Evolutionary conservation across 2,888 invertebrate species (phyloP), one percentile per base, ranked within the genome.

Genomic region (Drosophila birchii): DNA sequence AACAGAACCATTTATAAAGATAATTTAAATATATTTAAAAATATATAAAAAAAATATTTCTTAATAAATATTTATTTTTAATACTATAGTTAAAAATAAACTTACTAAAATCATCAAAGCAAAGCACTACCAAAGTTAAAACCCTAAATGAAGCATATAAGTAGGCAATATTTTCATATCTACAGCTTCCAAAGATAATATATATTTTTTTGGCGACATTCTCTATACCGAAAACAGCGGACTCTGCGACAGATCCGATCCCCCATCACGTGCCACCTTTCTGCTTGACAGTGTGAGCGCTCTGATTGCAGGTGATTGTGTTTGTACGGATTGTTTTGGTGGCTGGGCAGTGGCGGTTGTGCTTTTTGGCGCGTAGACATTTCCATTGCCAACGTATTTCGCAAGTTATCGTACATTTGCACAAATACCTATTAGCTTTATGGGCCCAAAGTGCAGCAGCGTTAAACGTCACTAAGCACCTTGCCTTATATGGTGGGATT

Each of bases 361-460:
- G 84, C 70, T 51, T 80, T 88, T 88, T 68, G 74, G 86, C 84
- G 83, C 88, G 88, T 85, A 85, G 71, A 68, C 84, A 61, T 44
- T 34, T 51, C 41, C 47, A 55, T 32, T 59, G 45, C 16, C 29
- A 56, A 59, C 56, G 49, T 12, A 76, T 76, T 80, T 83, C 87
- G 69, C 87, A 81, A 79, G 68, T 34, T 34, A 14, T 14, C 56
- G 68, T 53, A 39, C 45, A 57, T 54, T 75, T 85, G 67, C 66
- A 75, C 81, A 59, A 74, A 58, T 53, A 47, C 36, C 54, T 73
- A 79, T 79, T 81, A 79, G 76, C 72, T 39, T 79, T 39, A 81
- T 69, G 70, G 51, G 57, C 56, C 68, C 71, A 73, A 73, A 78
- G 71, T 68, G 64, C 75, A 78, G 62, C 73, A 74, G 38, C 63